These are phyloP conservation scores for Sisor rabdophorus DNA, from an alignment of 2,113 vertebrate genomes.

Conservation along the genomic window DNA sequence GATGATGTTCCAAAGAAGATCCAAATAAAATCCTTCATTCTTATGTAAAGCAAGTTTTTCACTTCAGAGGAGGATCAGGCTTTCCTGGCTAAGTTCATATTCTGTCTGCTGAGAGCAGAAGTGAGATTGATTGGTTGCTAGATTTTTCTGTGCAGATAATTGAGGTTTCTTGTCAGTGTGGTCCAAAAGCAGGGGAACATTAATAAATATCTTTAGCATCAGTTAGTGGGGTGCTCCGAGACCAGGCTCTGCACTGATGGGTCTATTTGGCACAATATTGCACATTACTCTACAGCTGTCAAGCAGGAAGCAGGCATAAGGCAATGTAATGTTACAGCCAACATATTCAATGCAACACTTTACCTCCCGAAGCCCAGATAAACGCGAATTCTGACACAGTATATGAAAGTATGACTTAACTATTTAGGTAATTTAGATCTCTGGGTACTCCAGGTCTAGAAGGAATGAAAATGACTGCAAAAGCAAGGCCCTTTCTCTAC, in stretches of 20 bases:
- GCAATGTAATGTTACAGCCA: constrained; percentile 19
- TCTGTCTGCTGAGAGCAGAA: constrained; percentile 19
- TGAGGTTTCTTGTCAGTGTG: constrained; percentile 27
- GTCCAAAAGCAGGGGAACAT: constrained; percentile 42
- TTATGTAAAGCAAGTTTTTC: too few species aligned
- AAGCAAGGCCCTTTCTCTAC: neutral
- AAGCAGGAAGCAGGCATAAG: neutral
- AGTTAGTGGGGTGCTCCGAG: constrained; percentile 46
- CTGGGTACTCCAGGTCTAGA: constrained; percentile 6
- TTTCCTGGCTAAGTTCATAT: constrained; percentile 20
- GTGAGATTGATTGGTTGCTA: constrained; percentile 42
- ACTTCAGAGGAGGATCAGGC: neutral
- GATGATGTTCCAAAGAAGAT: neutral
- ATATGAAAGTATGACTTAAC: constrained; percentile 22
- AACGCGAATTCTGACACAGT: constrained; percentile 20
- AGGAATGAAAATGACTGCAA: neutral
- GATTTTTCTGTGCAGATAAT: constrained; percentile 45
- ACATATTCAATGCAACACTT: constrained; percentile 20
- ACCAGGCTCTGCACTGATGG: constrained; percentile 46
- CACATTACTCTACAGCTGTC: constrained; percentile 31
- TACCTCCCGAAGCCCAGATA: constrained; percentile 33
- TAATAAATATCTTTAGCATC: constrained; percentile 41
- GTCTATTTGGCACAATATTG: constrained; percentile 54
- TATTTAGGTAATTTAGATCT: neutral
- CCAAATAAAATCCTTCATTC: constrained; percentile 19